Base-by-base conservation (phyloP, 1,140 invertebrate species). In the Diorhabda carinulata region DNA sequence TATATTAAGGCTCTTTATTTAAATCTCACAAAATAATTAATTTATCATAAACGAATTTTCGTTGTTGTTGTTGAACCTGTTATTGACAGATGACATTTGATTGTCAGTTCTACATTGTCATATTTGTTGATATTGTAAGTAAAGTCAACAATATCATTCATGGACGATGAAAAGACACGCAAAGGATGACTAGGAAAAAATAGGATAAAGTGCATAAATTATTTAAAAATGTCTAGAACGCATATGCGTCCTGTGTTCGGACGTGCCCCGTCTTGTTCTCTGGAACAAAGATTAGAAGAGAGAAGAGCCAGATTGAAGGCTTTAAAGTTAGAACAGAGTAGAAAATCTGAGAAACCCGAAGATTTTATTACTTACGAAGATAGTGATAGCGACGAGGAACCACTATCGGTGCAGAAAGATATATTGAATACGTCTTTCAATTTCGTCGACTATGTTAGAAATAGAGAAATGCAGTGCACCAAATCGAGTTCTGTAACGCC, bases 341-440 rank as follows among this genome's bases (percentile, higher is more conserved):
- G 91, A 52, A 92, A 92, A 77, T 90, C 91, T 2, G 92, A 94
- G 69, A 94, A 94, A 74, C 92, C 91, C 0, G 93, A 95, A 79
- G 92, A 94, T 81, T 95, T 95, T 81, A 91, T 94, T 3, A 91
- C 90, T 70, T 94, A 95, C 77, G 92, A 93, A 62, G 91, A 93
- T 70, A 92, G 91, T 70, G 92, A 94, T 66, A 92, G 92, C 69
- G 92, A 94, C 71, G 90, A 92, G 70, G 91, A 92, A 67, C 89
- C 88, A 47, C 83, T 87, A 3, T 84, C 85, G 57, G 87, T 90
- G 76, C 87, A 90, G 74, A 87, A 88, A 68, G 87, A 89, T 71
- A 88, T 90, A 69, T 83, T 94, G 47, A 87, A 87, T 74, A 92
- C 91, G 0, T 94, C 92, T 0, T 92, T 90, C 77, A 95, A 92